Conservation (phyloP, 2,113 vertebrate species). For the Tyto alba region DNA sequence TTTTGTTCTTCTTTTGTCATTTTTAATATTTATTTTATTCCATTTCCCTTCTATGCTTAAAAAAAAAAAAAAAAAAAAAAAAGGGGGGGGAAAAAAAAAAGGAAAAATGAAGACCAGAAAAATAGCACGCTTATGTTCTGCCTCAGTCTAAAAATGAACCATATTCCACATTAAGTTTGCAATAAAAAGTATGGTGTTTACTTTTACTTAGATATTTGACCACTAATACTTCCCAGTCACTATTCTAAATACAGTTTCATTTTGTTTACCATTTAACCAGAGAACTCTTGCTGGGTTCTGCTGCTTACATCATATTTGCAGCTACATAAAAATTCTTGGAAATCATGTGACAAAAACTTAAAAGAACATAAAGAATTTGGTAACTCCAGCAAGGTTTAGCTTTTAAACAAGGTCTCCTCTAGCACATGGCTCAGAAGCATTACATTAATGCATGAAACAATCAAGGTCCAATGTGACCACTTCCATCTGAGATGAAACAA, state of each 20-base stretch:
- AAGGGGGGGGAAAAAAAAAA: no score
- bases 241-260: neutral
- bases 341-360: neutral
- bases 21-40: conserved; percentile 41
- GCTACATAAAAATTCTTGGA: neutral
- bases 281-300: neutral
- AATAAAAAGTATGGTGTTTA: neutral
- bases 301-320: neutral
- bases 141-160: neutral
- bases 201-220: neutral
- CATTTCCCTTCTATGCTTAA: neutral
- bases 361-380: neutral
- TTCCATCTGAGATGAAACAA: neutral
- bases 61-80: neutral
- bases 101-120: no score
- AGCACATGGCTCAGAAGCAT: neutral
- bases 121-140: neutral
- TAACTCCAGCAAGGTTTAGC: neutral
- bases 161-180: neutral
- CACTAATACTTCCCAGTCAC: neutral
- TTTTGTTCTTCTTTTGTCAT: conserved; percentile 40
- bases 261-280: neutral
- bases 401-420: neutral
- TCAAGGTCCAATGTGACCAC: neutral
- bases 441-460: neutral